These are phyloP conservation scores for Prionchulus punctatus DNA, from an alignment of 2,888 invertebrate genomes.

Conservation along the genomic window DNA sequence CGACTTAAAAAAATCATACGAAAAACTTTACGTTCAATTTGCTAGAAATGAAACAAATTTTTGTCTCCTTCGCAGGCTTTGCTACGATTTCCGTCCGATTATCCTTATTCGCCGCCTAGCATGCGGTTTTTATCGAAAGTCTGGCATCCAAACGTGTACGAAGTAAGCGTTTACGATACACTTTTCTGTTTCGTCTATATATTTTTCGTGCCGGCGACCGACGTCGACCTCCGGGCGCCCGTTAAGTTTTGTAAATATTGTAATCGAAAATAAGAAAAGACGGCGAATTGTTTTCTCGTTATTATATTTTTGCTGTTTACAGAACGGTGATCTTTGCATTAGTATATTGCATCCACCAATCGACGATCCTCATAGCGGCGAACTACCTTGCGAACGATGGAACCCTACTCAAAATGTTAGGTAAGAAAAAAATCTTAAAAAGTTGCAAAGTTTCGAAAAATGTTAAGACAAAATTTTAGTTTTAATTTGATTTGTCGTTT, in stretches of 20 bases:
- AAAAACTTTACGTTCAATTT: too few relatives aligned
- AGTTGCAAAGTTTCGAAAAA: not conserved
- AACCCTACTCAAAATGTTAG: constrained; percentile 95
- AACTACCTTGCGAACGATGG: constrained; percentile 97
- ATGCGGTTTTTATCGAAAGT: constrained; percentile 96
- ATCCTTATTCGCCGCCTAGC: constrained; percentile 95
- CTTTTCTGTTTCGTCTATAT: not conserved
- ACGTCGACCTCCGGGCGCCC: too few relatives aligned
- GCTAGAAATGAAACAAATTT: not conserved
- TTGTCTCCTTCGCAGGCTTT: constrained; percentile 60
- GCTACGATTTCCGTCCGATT: constrained; percentile 95
- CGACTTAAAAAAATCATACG: too few relatives aligned
- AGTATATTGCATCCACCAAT: constrained; percentile 97
- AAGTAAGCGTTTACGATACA: constrained; percentile 50
- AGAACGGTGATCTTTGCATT: constrained; percentile 98
- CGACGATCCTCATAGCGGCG: constrained; percentile 97
- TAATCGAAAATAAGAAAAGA: too few relatives aligned
- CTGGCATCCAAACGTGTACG: constrained; percentile 99
- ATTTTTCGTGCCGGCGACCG: not conserved
- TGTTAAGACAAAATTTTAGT: not conserved
- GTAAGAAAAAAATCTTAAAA: not conserved
- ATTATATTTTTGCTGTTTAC: constrained; percentile 28
- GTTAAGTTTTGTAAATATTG: not conserved
- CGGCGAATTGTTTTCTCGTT: not conserved
- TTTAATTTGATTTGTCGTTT: not conserved